These are phyloP conservation scores for Coelopa pilipes DNA, from an alignment of 2,888 invertebrate species.

Conservation along the genomic window DNA sequence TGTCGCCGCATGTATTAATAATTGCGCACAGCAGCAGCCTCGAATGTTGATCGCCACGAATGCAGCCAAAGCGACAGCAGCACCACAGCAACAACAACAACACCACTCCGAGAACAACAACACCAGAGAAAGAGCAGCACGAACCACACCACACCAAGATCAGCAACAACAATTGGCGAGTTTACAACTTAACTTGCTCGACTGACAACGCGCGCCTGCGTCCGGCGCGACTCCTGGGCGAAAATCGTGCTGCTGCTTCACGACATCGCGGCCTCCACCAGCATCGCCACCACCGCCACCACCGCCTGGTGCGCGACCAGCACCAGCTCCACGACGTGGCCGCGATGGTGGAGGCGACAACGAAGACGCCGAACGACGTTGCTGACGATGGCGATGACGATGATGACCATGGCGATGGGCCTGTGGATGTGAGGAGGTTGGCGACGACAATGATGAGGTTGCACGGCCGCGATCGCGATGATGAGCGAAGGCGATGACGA, in stretches of 20 bases:
- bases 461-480: too few relatives aligned
- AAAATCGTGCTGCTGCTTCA: slow-evolving; percentile 48
- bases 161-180: slow-evolving; percentile 21
- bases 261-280: slow-evolving; percentile 37
- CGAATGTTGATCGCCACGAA: neutral
- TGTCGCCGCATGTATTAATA: neutral
- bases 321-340: slow-evolving; percentile 3
- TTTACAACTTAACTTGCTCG: slow-evolving; percentile 42
- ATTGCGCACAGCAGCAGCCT: slow-evolving; percentile 13
- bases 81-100: slow-evolving; percentile 19
- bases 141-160: slow-evolving; percentile 1
- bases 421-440: too few relatives aligned
- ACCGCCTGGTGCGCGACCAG: slow-evolving; percentile 17
- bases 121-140: slow-evolving; percentile 1
- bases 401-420: too few relatives aligned
- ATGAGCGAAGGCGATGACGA: neutral
- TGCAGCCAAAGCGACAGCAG: slow-evolving; percentile 16
- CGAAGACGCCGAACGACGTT: too few relatives aligned
- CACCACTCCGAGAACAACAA: neutral
- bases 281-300: slow-evolving; percentile 2
- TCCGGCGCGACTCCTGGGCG: slow-evolving; percentile 21
- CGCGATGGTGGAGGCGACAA: neutral
- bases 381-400: too few relatives aligned
- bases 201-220: slow-evolving; percentile 19
- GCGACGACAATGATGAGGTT: slow-evolving; percentile 11